A percentile compares a stretch with the other conserved stretches of the same genome.
Evolutionary conservation across 2,113 vertebrate genomes (phyloP).

Genomic region (Nothocercus julius): DNA sequence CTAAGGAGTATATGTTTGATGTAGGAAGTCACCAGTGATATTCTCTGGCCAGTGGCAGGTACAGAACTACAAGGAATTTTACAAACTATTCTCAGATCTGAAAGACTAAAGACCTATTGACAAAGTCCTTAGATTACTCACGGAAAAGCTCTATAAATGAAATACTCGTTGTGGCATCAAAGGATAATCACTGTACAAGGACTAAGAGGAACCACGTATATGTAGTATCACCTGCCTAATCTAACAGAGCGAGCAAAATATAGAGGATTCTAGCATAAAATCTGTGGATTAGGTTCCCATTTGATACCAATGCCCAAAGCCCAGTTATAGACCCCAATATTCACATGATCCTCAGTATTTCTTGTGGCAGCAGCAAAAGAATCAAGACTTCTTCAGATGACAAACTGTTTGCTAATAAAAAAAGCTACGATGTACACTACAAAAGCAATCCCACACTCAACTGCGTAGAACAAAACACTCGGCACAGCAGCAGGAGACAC

Average conservation of each 20-base stretch:
- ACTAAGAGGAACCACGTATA: neutral
- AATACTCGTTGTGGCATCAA: neutral
- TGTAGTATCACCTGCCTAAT: neutral
- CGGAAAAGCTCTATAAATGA: neutral
- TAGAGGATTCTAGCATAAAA: neutral
- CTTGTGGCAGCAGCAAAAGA: neutral
- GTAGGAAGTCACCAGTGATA: neutral
- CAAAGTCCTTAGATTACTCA: neutral
- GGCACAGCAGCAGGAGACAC: neutral
- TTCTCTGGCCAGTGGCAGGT: neutral
- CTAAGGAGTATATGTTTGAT: fast-evolving
- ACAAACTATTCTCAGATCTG: neutral
- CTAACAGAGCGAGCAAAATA: neutral
- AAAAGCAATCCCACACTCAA: neutral
- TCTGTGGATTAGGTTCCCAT: neutral
- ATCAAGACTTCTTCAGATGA: neutral
- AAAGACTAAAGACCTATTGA: neutral
- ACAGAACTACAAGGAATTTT: neutral
- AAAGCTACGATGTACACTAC: neutral
- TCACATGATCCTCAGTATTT: neutral
- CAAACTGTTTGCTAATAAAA: neutral
- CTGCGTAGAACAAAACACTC: neutral
- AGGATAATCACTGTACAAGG: neutral
- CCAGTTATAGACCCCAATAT: neutral
- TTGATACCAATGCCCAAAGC: neutral